Base-by-base conservation (phyloP, 2,888 invertebrate species). In the Dione juno region DNA sequence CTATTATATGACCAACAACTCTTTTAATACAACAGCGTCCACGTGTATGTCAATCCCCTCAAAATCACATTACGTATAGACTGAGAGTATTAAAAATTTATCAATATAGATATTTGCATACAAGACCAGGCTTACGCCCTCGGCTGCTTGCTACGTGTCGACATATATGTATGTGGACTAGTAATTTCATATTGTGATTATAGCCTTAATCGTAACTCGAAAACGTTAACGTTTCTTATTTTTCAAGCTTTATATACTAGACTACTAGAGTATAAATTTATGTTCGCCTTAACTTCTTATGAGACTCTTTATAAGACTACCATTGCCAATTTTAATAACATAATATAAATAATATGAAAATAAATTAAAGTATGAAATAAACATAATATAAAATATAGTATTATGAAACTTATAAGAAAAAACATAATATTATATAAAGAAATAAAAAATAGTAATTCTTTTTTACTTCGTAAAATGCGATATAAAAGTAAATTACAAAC, bases 21-120 rank as follows among this genome's bases (percentile, higher is more conserved):
- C 59, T 41, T 57, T 61, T 28, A n/a, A 21, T n/a, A 50, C 61
- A 61, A 67, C 40, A 19, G 40, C 37, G 8, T 19, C 43, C 10
- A 61, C 16, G 14, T 52, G 19, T 19, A 67, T 53, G 35, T 13
- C 52, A 67, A 43, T 61, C 19, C 52, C 10, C 52, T 41, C n/a
- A 19, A 65, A 71, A 73, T 73, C 48, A 50, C 66, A 73, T 73
- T 73, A 71, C 64, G 71, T 86, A 84, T 85, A 84, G 82, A 84
- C 82, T 81, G 77, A 81, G 75, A 82, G 78, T 83, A 85, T 88
- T 85, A 82, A 86, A 85, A 82, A 84, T 79, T 83, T 80, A 82
- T 81, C 81, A 82, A 77, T 73, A 77, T 75, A 58, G 74, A 58
- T 72, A 84, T 85, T 84, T 83, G 84, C 85, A 85, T 84, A 79